phyloP scores from a whole-genome alignment of 2,113 vertebrate species.

The Ailuropoda melanoleuca region DNA sequence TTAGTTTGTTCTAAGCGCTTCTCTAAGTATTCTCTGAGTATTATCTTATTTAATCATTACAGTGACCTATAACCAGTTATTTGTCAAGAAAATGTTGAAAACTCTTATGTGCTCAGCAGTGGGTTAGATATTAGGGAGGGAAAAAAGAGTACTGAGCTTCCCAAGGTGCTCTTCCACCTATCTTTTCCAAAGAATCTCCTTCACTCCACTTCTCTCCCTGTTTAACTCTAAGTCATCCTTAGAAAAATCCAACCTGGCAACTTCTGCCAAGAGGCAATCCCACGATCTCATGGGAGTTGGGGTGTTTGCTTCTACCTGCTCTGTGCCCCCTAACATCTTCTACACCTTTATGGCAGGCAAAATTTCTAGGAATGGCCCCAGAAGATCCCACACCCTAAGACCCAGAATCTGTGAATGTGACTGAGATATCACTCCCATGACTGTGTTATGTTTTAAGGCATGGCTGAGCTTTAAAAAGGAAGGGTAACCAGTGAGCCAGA shows the following conservation, averaged over 20 bases:
- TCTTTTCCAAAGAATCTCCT: neutral
- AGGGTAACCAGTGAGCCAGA: neutral
- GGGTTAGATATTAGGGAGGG: neutral
- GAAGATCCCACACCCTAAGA: neutral
- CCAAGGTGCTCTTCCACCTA: neutral
- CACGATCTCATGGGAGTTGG: neutral
- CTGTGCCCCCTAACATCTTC: neutral
- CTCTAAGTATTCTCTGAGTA: neutral
- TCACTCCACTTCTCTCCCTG: neutral
- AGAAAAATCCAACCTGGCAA: neutral
- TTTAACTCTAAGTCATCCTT: neutral
- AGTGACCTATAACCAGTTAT: neutral
- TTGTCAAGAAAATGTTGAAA: neutral
- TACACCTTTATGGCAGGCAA: neutral
- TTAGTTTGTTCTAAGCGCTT: neutral
- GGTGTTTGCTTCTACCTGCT: neutral
- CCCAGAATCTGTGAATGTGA: neutral
- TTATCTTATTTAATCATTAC: slow-evolving; percentile 25
- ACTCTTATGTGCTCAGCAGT: neutral
- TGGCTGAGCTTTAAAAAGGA: neutral
- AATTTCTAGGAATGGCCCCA: neutral
- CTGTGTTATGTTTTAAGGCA: neutral
- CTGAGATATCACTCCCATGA: neutral
- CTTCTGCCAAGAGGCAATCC: neutral
- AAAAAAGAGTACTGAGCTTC: neutral